Percentiles rank a stretch among this genome's conserved stretches.
phyloP scores from a whole-genome alignment of 2,113 vertebrate genomes.

The Pseudorasbora parva region DNA sequence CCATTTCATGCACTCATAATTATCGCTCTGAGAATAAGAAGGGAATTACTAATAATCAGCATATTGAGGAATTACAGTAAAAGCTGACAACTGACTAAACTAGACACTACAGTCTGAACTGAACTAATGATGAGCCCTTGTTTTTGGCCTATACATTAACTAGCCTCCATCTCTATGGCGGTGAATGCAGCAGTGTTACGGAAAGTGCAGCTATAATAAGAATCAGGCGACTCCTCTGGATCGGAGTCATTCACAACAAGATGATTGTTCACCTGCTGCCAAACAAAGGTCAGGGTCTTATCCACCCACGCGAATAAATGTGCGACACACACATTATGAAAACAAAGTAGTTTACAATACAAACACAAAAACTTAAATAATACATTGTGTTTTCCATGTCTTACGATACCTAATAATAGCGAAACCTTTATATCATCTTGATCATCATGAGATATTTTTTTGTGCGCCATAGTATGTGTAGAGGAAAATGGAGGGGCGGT shows the following conservation, averaged over 20 bases:
- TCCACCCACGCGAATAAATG: neutral
- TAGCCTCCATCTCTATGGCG: neutral
- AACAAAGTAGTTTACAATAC: neutral
- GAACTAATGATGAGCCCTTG: neutral
- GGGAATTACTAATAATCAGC: neutral
- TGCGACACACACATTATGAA: neutral
- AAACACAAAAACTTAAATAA: neutral
- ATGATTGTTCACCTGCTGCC: slow-evolving; percentile 15
- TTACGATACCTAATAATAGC: neutral
- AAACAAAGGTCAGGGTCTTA: slow-evolving; percentile 11
- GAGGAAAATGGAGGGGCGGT: neutral
- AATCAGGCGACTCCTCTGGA: neutral
- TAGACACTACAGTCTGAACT: neutral
- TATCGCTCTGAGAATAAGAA: neutral
- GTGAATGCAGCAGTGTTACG: slow-evolving; percentile 30
- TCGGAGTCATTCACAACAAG: slow-evolving; percentile 6
- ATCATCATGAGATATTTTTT: neutral
- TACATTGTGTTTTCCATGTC: neutral
- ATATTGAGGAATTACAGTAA: neutral
- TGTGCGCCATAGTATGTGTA: neutral
- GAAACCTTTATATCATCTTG: neutral
- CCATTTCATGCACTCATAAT: no score
- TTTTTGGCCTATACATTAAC: neutral
- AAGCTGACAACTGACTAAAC: neutral
- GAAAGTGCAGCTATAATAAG: neutral